These are phyloP conservation scores for Dascillus cervinus DNA, from an alignment of 2,888 invertebrate genomes.

Conservation along the genomic window DNA sequence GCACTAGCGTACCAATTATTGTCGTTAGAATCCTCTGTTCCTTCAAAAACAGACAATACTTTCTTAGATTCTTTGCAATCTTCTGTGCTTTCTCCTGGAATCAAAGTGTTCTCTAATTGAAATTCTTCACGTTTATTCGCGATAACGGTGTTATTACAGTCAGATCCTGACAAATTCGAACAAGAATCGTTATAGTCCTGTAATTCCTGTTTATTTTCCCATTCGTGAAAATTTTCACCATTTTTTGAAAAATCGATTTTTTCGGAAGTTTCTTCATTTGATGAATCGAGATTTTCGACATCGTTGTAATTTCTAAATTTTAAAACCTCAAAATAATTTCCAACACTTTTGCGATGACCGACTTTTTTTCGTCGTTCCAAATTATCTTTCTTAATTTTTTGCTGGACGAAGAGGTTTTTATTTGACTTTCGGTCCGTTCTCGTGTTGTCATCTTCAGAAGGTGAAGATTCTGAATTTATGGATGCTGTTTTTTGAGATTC, in stretches of 20 bases:
- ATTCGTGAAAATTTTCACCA: constrained; percentile 47
- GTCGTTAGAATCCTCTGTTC: constrained; percentile 46
- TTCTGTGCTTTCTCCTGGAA: constrained; percentile 1
- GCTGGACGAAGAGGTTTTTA: constrained; percentile 30
- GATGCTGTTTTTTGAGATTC: constrained; percentile 24
- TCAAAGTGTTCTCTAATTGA: background rate
- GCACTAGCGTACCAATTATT: constrained; percentile 77
- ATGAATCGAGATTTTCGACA: constrained; percentile 38
- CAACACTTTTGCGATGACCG: constrained; percentile 35
- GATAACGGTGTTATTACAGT: background rate
- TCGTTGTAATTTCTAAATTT: constrained; percentile 36
- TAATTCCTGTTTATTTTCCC: constrained; percentile 25
- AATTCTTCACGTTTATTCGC: background rate
- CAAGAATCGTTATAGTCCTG: background rate
- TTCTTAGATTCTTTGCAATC: constrained; percentile 19
- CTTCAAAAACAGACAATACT: constrained; percentile 44
- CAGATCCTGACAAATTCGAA: background rate
- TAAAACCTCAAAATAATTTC: constrained; percentile 40
- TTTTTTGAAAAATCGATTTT: constrained; percentile 33
- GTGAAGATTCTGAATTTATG: constrained; percentile 14
- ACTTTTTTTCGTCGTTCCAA: constrained; percentile 29
- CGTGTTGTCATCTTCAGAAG: constrained; percentile 19
- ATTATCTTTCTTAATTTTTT: constrained; percentile 31
- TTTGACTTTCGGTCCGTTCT: constrained; percentile 22
- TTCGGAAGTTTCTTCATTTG: constrained; percentile 50